These are phyloP conservation scores for Spinus pinus DNA, from an alignment of 2,797 vertebrate genomes.

Conservation along the genomic window DNA sequence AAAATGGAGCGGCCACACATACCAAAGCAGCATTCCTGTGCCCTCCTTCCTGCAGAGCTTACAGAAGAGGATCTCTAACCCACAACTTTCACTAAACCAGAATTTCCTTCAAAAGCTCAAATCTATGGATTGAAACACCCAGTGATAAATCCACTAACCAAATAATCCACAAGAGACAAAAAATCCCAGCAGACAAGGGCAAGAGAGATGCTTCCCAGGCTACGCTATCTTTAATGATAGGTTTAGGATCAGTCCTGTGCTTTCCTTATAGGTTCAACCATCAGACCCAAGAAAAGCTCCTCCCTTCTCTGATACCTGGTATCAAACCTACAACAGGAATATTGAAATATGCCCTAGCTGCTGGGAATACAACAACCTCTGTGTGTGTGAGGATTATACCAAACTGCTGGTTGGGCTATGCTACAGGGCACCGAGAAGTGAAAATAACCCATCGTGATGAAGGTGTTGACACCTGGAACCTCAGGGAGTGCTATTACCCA, in stretches of 20 bases:
- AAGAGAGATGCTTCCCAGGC: not conserved
- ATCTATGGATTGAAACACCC: not conserved
- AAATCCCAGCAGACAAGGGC: not conserved
- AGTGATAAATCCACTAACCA: not conserved
- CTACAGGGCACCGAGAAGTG: not conserved
- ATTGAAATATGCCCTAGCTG: accelerated
- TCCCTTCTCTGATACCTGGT: not conserved
- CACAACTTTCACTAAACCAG: not conserved
- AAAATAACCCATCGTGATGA: not conserved
- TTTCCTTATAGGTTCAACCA: not conserved
- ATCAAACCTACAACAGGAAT: not conserved
- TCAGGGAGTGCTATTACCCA: not conserved
- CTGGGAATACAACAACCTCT: not conserved
- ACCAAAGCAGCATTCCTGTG: not conserved
- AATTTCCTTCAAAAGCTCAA: not conserved
- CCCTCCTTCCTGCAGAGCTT: not conserved
- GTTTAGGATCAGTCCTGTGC: not conserved
- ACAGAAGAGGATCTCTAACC: not conserved
- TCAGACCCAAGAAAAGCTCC: not conserved
- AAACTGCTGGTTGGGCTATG: not conserved
- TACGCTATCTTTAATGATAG: not conserved
- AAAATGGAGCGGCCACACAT: not conserved
- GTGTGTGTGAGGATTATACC: not conserved
- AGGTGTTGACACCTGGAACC: not conserved
- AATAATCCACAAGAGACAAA: not conserved